Conservation (phyloP, 2,888 invertebrate genomes). For the Heliconius aoede region DNA sequence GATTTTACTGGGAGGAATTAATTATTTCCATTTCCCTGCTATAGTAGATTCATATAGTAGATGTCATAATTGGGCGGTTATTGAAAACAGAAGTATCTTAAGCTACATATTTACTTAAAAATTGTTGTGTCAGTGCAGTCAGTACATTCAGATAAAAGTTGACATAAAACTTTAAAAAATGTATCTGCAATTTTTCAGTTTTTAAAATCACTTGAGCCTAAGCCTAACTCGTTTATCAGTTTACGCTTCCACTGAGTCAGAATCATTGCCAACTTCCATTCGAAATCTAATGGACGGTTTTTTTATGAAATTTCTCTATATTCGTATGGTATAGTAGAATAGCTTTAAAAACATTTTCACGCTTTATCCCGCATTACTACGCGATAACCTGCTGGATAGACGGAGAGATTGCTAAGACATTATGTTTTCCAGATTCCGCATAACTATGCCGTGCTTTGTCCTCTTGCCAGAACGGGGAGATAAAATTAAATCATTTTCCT, state of each 20-base stretch:
- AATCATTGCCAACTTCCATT: slow-evolving; percentile 21
- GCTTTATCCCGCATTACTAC: no score
- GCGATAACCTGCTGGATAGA: no score
- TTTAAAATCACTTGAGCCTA: neutral
- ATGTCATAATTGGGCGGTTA: neutral
- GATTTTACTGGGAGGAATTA: no score
- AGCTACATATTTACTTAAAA: neutral
- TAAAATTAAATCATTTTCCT: neutral
- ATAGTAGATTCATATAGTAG: neutral
- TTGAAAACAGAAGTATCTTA: neutral
- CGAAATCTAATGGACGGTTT: slow-evolving; percentile 3
- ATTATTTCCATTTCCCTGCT: neutral
- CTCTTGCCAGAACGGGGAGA: neutral
- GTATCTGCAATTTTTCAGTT: neutral
- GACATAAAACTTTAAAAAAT: neutral
- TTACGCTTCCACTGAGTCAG: slow-evolving; percentile 11
- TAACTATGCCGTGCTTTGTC: neutral
- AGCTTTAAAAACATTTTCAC: neutral
- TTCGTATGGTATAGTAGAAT: no score
- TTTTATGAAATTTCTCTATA: neutral
- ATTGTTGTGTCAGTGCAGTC: no score
- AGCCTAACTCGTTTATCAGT: slow-evolving; percentile 20
- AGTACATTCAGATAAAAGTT: no score
- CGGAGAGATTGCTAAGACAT: neutral
- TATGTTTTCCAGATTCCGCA: neutral